Conservation (phyloP, 2,113 vertebrate species). For the Peromyscus californicus region DNA sequence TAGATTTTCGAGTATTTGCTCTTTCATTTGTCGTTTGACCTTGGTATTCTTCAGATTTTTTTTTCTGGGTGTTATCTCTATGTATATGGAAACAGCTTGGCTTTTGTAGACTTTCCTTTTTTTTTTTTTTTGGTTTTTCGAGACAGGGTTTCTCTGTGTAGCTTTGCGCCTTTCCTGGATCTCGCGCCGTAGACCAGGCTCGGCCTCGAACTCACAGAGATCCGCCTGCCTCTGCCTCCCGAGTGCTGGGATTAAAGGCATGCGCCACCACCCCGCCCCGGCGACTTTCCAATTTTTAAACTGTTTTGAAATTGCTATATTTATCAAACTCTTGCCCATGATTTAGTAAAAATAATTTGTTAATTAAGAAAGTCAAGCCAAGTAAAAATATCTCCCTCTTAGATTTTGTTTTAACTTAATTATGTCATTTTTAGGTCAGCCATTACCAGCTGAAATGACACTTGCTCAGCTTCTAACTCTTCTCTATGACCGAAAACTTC, state of each 20-base stretch:
- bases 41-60: neutral
- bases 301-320: slow-evolving; percentile 30
- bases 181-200: too few relatives aligned
- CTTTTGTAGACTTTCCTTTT: neutral
- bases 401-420: slow-evolving; percentile 65
- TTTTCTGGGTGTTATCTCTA: neutral
- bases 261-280: too few relatives aligned
- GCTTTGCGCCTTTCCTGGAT: too few relatives aligned
- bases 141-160: too few relatives aligned
- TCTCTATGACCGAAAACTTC: slow-evolving; percentile 97
- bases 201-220: too few relatives aligned
- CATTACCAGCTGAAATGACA: slow-evolving; percentile 97
- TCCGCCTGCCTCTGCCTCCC: too few relatives aligned
- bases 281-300: slow-evolving; percentile 25
- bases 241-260: too few relatives aligned
- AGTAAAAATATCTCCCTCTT: slow-evolving; percentile 32
- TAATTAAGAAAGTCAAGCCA: neutral
- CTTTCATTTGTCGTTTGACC: slow-evolving; percentile 25
- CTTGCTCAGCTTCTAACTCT: slow-evolving; percentile 98
- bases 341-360: slow-evolving; percentile 12
- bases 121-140: too few relatives aligned
- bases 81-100: neutral
- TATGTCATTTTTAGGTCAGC: slow-evolving; percentile 92
- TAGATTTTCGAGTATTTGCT: neutral
- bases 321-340: neutral